A percentile compares a stretch with the other conserved stretches of the same genome.
These are phyloP conservation scores for Ginglymostoma cirratum DNA, from an alignment of 2,113 vertebrate genomes.

Conservation along the genomic window DNA sequence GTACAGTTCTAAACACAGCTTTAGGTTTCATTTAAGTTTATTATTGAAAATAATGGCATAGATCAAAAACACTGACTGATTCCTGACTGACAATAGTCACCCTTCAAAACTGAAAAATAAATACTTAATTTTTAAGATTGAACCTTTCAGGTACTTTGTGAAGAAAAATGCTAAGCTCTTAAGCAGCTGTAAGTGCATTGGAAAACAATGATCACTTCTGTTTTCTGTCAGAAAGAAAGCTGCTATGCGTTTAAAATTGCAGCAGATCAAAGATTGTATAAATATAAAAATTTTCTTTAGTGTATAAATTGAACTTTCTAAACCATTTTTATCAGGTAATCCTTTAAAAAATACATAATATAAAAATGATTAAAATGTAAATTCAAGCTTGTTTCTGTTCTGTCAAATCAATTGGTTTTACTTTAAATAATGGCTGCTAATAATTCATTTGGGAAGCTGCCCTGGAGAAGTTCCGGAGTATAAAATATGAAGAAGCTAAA, in stretches of 20 bases:
- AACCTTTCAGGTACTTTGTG: background rate
- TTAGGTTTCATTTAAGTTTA: background rate
- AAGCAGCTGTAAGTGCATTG: background rate
- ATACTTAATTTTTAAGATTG: background rate
- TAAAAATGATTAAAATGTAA: background rate
- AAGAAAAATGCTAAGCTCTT: background rate
- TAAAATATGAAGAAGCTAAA: background rate
- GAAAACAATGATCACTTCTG: background rate
- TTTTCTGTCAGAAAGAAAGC: background rate
- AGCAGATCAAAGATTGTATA: background rate
- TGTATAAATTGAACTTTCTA: background rate
- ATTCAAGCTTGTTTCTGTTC: background rate
- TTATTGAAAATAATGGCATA: background rate
- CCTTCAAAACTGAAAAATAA: background rate
- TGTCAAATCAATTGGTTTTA: background rate
- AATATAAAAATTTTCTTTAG: background rate
- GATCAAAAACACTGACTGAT: background rate
- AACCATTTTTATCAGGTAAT: background rate
- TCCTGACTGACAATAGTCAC: background rate
- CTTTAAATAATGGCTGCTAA: background rate
- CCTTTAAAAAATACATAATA: background rate
- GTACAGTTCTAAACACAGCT: background rate
- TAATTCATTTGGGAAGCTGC: background rate
- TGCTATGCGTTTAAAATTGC: conserved; percentile 8
- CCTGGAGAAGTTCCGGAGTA: background rate